Base-by-base conservation (phyloP, 2,113 vertebrate species). In the Ophthalmolycus amberensis region DNA sequence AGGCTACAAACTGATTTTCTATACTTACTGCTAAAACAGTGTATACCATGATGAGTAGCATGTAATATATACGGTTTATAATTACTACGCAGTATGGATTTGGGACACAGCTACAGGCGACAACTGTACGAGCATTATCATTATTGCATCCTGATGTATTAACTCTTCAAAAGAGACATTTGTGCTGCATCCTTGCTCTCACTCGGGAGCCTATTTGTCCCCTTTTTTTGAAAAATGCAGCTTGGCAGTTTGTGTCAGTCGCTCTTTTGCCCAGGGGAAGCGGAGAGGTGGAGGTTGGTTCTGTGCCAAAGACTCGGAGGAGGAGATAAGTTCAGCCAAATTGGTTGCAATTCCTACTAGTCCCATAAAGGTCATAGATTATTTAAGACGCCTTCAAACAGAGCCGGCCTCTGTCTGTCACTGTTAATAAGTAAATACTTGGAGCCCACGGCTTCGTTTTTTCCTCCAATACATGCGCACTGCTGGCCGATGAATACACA, bases 311-410 rank as follows among this genome's bases (percentile, higher is more conserved):
- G 25, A 76, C 80, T 77, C 40, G 79, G 79, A 83, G 71, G 82
- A 82, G 75, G 46, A 90, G 77, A 66, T 80, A 72, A 79, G 64
- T 79, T 87, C 74, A 80, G 84, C 89, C 90, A 91, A 90, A 90
- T 70, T 80, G 75, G 79, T 85, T 62, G 42, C 82, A 80, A 85
- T 88, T 85, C 90, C 88, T 90, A 1, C 75, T 20, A 84, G 83
- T 65, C 81, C 83, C 14, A 82, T 89, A 90, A 93, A 92, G 92
- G 89, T 93, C 89, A 88, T 88, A 65, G 88, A 91, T 90, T 86
- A 91, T 90, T 91, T 86, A 89, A 83, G 58, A 63, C 5, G 56
- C 56, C 70, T 75, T 83, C 76, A 89, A 80, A 65, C 27, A 69
- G 72, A 82, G 60, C 52, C 32, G 34, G 62, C 46, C 38, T 56